Conservation (phyloP, 2,888 invertebrate species). For the Taphrorychus bicolor region DNA sequence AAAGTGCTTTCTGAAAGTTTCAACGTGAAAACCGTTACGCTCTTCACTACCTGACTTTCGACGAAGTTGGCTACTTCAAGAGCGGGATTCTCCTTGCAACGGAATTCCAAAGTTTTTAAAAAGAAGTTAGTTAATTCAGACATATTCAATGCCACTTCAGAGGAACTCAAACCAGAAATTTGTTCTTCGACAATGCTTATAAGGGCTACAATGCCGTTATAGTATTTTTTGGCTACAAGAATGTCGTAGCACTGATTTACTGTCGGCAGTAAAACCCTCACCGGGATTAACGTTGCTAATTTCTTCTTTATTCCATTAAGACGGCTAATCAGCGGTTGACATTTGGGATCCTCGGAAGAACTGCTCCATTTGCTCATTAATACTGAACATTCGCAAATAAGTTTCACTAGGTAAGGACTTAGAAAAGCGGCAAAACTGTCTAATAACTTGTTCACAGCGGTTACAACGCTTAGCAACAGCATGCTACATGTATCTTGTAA, state of each 20-base stretch:
- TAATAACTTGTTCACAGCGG: conserved; percentile 81
- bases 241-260: conserved; percentile 70
- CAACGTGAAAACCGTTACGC: conserved; percentile 80
- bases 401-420: conserved; percentile 81
- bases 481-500: conserved; percentile 66
- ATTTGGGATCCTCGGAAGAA: conserved; percentile 43
- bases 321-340: conserved; percentile 65
- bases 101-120: conserved; percentile 72
- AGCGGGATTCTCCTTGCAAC: conserved; percentile 63
- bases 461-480: conserved; percentile 76
- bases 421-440: conserved; percentile 83
- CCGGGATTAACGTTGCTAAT: conserved; percentile 71
- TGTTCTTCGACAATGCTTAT: conserved; percentile 80
- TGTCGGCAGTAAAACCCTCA: conserved; percentile 79
- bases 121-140: conserved; percentile 78
- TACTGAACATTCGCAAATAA: conserved; percentile 70
- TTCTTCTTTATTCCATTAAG: conserved; percentile 70
- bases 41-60: conserved; percentile 78
- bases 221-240: conserved; percentile 67
- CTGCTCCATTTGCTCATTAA: conserved; percentile 54
- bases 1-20: conserved; percentile 91
- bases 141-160: conserved; percentile 69
- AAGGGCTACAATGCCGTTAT: conserved; percentile 70
- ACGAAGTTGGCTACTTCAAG: conserved; percentile 64
- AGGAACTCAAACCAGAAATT: conserved; percentile 69